Conservation (phyloP, 2,888 invertebrate genomes). For the Ephialtes manifestator region DNA sequence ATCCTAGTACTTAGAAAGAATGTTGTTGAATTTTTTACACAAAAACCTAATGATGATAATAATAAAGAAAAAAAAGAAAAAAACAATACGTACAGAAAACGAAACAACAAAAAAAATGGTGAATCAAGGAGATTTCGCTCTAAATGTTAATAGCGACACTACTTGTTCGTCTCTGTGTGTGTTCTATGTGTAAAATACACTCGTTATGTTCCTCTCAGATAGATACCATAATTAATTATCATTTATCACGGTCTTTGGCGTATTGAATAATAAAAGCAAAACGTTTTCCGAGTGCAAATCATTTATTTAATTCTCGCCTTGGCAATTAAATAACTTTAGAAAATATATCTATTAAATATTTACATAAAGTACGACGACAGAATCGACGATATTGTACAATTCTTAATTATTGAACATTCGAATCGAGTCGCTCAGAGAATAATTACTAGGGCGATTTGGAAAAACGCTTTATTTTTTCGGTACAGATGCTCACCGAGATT, state of each 20-base stretch:
- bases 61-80: slow-evolving; percentile 71
- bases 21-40: slow-evolving; percentile 82
- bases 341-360: slow-evolving; percentile 19
- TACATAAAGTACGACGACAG: neutral
- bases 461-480: no score
- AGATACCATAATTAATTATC: slow-evolving; percentile 28
- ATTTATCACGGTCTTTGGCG: slow-evolving; percentile 41
- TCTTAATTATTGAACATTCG: no score
- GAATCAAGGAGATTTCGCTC: slow-evolving; percentile 3
- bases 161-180: slow-evolving; percentile 38
- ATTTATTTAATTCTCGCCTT: neutral
- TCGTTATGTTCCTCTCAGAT: slow-evolving; percentile 41
- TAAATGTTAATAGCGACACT: slow-evolving; percentile 16
- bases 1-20: slow-evolving; percentile 73
- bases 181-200: slow-evolving; percentile 14
- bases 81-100: slow-evolving; percentile 53
- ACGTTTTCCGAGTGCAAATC: slow-evolving; percentile 54
- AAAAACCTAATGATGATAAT: slow-evolving; percentile 77
- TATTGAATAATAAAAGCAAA: slow-evolving; percentile 51
- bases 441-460: no score
- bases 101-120: slow-evolving; percentile 7
- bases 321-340: neutral
- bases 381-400: neutral
- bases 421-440: no score
- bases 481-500: no score